phyloP scores from a whole-genome alignment of 2,797 vertebrate genomes.

The Selene dorsalis region DNA sequence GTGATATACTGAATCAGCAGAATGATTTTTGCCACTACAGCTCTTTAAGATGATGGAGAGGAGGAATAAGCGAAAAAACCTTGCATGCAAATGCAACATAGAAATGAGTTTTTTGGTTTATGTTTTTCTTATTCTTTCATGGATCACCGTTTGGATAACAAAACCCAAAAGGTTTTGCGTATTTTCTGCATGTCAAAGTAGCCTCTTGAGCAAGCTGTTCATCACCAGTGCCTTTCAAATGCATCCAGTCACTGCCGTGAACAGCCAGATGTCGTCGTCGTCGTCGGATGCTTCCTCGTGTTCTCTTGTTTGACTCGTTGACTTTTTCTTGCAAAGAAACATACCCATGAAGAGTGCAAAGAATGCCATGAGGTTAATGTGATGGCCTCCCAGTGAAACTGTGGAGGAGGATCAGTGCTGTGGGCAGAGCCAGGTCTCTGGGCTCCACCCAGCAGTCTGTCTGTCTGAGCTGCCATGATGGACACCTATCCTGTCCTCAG shows the following conservation, averaged over 20 bases:
- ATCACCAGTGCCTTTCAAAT: conserved; percentile 44
- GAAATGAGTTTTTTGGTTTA: conserved; percentile 87
- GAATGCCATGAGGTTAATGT: conserved; percentile 89
- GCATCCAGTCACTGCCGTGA: conserved; percentile 55
- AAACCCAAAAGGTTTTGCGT: conserved; percentile 81
- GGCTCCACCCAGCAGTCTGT: conserved; percentile 79
- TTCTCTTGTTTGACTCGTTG: conserved; percentile 54
- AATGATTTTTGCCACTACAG: conserved; percentile 76
- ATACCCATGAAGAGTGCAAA: conserved; percentile 89
- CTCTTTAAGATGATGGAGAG: conserved; percentile 74
- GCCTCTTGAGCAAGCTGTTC: conserved; percentile 67
- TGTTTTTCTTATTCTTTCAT: conserved; percentile 84
- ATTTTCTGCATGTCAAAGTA: conserved; percentile 76
- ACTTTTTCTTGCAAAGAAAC: conserved; percentile 80
- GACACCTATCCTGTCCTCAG: conserved; percentile 83
- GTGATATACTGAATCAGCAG: conserved; percentile 71
- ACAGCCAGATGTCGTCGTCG: conserved; percentile 41
- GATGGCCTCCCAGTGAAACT: conserved; percentile 83
- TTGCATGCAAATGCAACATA: conserved; percentile 87
- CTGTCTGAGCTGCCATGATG: conserved; percentile 85
- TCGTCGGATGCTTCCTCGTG: conserved; percentile 33
- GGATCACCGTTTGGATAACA: conserved; percentile 77
- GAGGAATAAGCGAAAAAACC: conserved; percentile 81
- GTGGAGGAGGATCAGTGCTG: conserved; percentile 82
- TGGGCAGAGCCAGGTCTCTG: conserved; percentile 79